Base-by-base conservation (phyloP, 2,797 vertebrate species). In the Acanthurus leucopareius region DNA sequence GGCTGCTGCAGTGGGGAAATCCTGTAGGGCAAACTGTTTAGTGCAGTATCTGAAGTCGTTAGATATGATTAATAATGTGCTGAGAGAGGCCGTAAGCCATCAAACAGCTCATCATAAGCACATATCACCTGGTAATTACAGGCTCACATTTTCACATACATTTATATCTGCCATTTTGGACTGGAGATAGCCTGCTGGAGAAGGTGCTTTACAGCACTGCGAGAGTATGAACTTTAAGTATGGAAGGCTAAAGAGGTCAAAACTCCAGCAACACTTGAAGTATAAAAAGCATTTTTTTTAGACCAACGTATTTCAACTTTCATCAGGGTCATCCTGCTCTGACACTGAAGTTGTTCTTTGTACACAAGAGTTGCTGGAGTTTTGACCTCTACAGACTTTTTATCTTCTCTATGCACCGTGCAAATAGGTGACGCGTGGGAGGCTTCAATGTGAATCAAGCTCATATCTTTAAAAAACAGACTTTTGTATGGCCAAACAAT, bases 1-100 rank as follows among this genome's bases (percentile, higher is more conserved):
- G 82, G 86, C 73, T 89, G 80, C 79, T 82, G 89, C 80, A 70
- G 85, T 67, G 61, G 89, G 92, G 84, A 90, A 91, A 89, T 93
- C 89, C 92, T 93, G 88, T 72, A 84, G 89, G 88, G 89, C 86
- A 88, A 91, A 90, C 75, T 91, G 87, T 92, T 94, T 94, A 94
- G 90, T 79, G 86, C 80, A 75, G 83, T 90, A 90, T 93, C 89
- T 92, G 88, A 90, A 87, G 92, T 93, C 82, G 71, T 93, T 92
- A 90, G 88, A 91, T 88, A 75, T 89, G 90, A 91, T 92, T 89
- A 91, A 92, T 92, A 86, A 90, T 84, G 82, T 89, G 73, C 83
- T 75, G 79, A 84, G 79, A 85, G 88, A 22, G 53, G 77, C 81
- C 20, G 48, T 62, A 67, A 89, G 91, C 88, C 82, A 88, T 92